phyloP scores from a whole-genome alignment of 2,797 vertebrate genomes.

The Pseudochaenichthys georgianus region DNA sequence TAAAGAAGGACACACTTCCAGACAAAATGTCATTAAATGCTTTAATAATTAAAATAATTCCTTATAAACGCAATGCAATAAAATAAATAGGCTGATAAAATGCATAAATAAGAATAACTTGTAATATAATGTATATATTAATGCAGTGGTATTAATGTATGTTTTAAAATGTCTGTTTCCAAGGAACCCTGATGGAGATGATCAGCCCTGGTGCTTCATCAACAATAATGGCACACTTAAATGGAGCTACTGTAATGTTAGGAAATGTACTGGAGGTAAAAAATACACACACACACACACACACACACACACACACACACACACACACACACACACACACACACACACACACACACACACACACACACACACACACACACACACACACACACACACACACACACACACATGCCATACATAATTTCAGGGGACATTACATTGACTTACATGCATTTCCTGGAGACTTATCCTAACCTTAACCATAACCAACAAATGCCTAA shows the following conservation, averaged over 20 bases:
- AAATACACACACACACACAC: too few species aligned
- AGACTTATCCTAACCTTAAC: too few species aligned
- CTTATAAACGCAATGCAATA: neutral
- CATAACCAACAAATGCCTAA: too few species aligned
- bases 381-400: slow-evolving; percentile 1
- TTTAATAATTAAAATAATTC: neutral
- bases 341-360: too few species aligned
- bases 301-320: too few species aligned
- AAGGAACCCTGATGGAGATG: slow-evolving; percentile 80
- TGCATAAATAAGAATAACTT: neutral
- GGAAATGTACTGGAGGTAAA: slow-evolving; percentile 62
- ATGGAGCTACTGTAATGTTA: slow-evolving; percentile 74
- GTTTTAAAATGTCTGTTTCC: neutral
- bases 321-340: too few species aligned
- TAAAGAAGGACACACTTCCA: neutral
- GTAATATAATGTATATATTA: too few species aligned
- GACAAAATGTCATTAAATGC: neutral
- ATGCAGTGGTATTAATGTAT: neutral
- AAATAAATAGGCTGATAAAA: neutral
- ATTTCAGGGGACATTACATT: too few species aligned
- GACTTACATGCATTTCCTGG: too few species aligned
- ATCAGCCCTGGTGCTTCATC: slow-evolving; percentile 79
- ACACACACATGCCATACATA: too few species aligned
- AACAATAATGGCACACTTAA: slow-evolving; percentile 52
- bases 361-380: slow-evolving; percentile 10